These are phyloP conservation scores for Diadumene lineata DNA, from an alignment of 92 coral and sea anemone species.

Conservation along the genomic window DNA sequence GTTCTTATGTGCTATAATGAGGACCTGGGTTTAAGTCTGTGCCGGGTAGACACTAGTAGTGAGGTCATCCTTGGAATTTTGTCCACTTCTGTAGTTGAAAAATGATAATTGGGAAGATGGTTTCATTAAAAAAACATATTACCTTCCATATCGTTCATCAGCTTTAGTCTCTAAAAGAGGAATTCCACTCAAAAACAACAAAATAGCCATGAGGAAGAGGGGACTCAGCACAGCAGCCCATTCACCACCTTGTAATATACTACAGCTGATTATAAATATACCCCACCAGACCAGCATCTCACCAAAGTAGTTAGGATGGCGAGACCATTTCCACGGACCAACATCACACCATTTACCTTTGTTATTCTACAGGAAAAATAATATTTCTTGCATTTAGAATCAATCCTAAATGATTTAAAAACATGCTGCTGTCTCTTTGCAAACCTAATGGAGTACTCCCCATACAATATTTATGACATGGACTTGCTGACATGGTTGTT, in stretches of 20 bases:
- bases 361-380: constrained; percentile 20
- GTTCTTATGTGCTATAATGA: too few species aligned
- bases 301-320: constrained; percentile 51
- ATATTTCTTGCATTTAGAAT: neutral
- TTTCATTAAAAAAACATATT: neutral
- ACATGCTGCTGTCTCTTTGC: too few species aligned
- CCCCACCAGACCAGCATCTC: constrained; percentile 53
- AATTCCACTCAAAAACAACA: constrained; percentile 40
- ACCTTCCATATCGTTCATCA: constrained; percentile 48
- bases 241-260: constrained; percentile 32
- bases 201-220: constrained; percentile 40
- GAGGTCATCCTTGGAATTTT: too few species aligned
- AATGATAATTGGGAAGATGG: too few species aligned
- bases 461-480: too few species aligned
- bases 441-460: too few species aligned
- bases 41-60: too few species aligned
- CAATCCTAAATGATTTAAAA: too few species aligned
- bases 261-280: constrained; percentile 38
- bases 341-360: constrained; percentile 47
- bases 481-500: too few species aligned
- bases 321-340: constrained; percentile 49
- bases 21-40: too few species aligned
- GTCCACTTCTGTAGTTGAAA: too few species aligned
- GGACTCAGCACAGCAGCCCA: constrained; percentile 41
- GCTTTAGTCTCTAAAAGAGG: constrained; percentile 39